Evolutionary conservation across 2,888 invertebrate species (phyloP).

Genomic region (Elysia crispata): DNA sequence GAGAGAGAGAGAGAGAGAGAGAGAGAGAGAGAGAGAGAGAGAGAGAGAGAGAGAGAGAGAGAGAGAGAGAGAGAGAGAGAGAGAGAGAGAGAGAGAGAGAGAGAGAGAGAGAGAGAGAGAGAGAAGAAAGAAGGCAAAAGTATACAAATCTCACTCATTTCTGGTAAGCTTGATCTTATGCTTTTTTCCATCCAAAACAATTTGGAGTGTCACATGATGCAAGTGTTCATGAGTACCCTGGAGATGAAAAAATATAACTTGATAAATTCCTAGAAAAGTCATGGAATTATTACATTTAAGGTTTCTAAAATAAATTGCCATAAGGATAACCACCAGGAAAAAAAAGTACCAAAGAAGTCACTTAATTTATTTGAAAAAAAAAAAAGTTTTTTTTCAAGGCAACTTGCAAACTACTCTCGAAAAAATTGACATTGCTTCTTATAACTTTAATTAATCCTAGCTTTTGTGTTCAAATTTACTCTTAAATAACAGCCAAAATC

Average conservation of each 20-base stretch:
- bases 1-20: too few relatives aligned
- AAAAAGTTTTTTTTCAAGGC: background rate
- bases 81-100: too few relatives aligned
- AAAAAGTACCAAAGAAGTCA: background rate
- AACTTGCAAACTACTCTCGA: too few relatives aligned
- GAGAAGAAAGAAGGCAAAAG: background rate
- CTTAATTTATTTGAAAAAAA: background rate
- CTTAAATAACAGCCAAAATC: too few relatives aligned
- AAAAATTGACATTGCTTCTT: too few relatives aligned
- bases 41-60: too few relatives aligned
- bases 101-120: too few relatives aligned
- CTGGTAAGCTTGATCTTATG: conserved; percentile 68
- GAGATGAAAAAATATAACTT: background rate
- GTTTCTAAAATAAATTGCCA: background rate
- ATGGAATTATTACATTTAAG: background rate
- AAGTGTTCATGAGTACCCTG: conserved; percentile 71
- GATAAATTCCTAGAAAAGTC: background rate
- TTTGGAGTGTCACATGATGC: conserved; percentile 66
- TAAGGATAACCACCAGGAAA: too few relatives aligned
- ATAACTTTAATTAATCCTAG: too few relatives aligned
- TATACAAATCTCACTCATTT: conserved; percentile 66
- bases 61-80: too few relatives aligned
- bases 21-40: too few relatives aligned
- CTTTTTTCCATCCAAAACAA: conserved; percentile 62
- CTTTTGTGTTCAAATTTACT: too few relatives aligned